Base-by-base conservation (phyloP, 2,888 invertebrate genomes). In the Oscheius sp. region DNA sequence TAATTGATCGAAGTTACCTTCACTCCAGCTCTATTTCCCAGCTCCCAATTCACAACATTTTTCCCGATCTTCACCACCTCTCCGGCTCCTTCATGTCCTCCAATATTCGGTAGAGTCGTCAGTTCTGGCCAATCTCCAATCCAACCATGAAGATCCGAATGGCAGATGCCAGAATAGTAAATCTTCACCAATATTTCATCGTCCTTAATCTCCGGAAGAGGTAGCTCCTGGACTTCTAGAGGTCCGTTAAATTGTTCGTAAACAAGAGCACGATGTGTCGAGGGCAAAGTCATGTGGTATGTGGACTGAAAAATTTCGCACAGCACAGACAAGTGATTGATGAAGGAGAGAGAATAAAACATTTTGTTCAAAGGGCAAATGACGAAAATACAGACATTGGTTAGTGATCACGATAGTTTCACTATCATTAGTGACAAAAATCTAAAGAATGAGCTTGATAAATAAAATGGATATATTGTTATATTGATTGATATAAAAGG, bases 51-150 rank as follows among this genome's bases (percentile, higher is more conserved):
- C n/a, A 56, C 70, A 20, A 77, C 77, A 33, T 68, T 69, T 44
- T 64, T 69, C 54, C 78, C 78, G 20, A 75, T 28, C 30, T 67
- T 59, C 22, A 78, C 72, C 28, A 78, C 78, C 30, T 62, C 59
- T 59, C 78, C 78, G 56, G 72, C 75, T 62, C 78, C 78, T 73
- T 78, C 78, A 59, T 78, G 78, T 54, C 78, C 78, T 41, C 76
- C 78, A 47, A 78, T 71, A 38, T 72, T 61, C 63, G 74, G 74
- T 51, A 69, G 70, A 17, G 63, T 64, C 28, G 64, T 71, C 66
- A 71, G 69, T 30, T 38, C 64, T 8, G 62, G 61, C 44, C 69
- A 56, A 33, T 74, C 74, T 38, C 74, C 74, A n/a, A 71, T 63
- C 71, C 71, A 74, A 24, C 68, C 74, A 38, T 74, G 72, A 33